Conservation (phyloP, 2,797 vertebrate species). For the Xenopus petersii region DNA sequence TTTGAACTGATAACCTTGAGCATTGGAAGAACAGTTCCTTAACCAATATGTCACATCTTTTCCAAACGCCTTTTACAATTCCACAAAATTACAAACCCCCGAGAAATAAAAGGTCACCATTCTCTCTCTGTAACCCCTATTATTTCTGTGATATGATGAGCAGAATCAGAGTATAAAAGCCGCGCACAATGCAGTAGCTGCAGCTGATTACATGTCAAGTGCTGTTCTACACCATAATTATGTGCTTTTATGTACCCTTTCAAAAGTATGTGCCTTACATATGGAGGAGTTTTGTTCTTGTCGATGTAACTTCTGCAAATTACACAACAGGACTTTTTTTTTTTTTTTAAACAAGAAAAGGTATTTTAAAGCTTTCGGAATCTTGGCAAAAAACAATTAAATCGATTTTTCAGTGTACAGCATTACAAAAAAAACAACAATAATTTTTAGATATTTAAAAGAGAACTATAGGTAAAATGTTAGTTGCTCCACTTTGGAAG, state of each 20-base stretch:
- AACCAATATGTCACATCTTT: conserved; percentile 43
- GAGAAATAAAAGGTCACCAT: conserved; percentile 45
- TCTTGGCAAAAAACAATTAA: background rate
- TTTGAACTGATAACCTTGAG: conserved; percentile 28
- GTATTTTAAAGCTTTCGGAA: background rate
- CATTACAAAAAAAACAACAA: no score
- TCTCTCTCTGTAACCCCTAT: conserved; percentile 36
- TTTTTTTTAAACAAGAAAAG: background rate
- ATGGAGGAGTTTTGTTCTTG: conserved; percentile 9
- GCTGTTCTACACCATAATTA: conserved; percentile 40
- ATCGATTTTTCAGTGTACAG: background rate
- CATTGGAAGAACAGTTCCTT: conserved; percentile 36
- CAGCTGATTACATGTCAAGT: conserved; percentile 46
- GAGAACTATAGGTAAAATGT: no score
- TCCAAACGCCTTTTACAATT: conserved; percentile 38
- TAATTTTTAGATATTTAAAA: background rate
- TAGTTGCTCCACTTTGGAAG: no score
- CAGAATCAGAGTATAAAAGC: conserved; percentile 33
- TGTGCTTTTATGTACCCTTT: conserved; percentile 36
- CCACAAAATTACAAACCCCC: conserved; percentile 29
- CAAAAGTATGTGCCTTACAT: conserved; percentile 27
- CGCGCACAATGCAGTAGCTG: conserved; percentile 27
- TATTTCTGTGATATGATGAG: conserved; percentile 47
- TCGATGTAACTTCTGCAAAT: conserved; percentile 1
- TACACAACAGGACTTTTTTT: conserved; percentile 1